These are phyloP conservation scores for Spinus pinus DNA, from an alignment of 2,797 vertebrate species.

Conservation along the genomic window DNA sequence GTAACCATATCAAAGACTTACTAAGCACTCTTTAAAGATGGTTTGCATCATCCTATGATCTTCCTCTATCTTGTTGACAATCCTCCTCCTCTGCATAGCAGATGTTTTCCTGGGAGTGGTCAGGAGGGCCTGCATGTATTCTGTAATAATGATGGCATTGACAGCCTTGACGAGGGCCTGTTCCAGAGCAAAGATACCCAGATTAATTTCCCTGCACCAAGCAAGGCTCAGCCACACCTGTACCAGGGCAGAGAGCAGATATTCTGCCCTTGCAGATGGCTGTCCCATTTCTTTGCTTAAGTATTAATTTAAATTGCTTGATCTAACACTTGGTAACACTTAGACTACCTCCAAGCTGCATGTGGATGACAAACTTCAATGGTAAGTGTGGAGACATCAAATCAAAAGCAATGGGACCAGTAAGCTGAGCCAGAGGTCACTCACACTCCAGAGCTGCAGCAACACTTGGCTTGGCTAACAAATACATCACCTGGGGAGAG, in stretches of 20 bases:
- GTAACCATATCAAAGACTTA: slow-evolving; percentile 54
- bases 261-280: background rate
- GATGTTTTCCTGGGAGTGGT: slow-evolving; percentile 5
- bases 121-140: slow-evolving; percentile 56
- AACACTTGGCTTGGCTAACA: background rate
- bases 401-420: background rate
- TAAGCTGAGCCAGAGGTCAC: background rate
- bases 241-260: background rate
- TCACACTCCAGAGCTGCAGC: background rate
- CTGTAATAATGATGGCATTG: background rate
- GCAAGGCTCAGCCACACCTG: background rate
- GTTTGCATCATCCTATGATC: slow-evolving; percentile 35
- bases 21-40: slow-evolving; percentile 27
- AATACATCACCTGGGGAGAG: background rate
- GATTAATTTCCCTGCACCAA: background rate
- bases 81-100: background rate
- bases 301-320: background rate
- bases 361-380: background rate
- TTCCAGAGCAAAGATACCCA: background rate
- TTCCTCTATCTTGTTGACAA: slow-evolving; percentile 24
- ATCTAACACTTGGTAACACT: background rate
- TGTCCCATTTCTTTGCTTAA: background rate
- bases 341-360: background rate
- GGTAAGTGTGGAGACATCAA: background rate
- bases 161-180: slow-evolving; percentile 16